Evolutionary conservation across 2,888 invertebrate species (phyloP), one percentile per base, ranked within the genome.

Genomic region (Bombylius major): DNA sequence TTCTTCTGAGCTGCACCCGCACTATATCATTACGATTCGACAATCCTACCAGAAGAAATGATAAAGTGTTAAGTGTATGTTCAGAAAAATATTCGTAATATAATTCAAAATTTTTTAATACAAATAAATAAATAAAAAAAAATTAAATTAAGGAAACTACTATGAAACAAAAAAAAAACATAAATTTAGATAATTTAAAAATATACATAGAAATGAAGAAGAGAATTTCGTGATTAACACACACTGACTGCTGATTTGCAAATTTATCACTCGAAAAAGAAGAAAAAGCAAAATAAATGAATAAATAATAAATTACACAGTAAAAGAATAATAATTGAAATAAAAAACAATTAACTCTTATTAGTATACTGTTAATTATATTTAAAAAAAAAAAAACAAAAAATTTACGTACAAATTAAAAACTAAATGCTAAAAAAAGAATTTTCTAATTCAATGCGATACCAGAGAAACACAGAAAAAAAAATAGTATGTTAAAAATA

Each of bases 1-100:
- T 86, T 84, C 80, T 86, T 85, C 85, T 86, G 61, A 62, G 58
- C 62, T 7, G 4, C n/a, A 45, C 14, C 44, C 7, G 11, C 11
- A 39, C 11, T 39, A 39, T 9, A 39, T 39, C 11, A 11, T 39
- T 39, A 2, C 7, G 42, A 54, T 23, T 23, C 23, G 23, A 23
- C 23, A 23, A 23, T 23, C 23, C 23, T 23, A 23, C 23, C 9
- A 36, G 9, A 8, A 8, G 36, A 9, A 9, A 36, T 9, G 9
- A 36, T 9, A 36, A 6, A 36, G 36, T 36, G 36, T 36, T 36
- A 36, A 9, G 36, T 36, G 36, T 9, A 8, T 23, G 23, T 36
- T 36, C 36, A 36, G 36, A 36, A 36, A 36, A 36, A 36, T 23
- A 23, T 23, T 23, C 23, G 23, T 23, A 23, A 23, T 23, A 23